phyloP scores from a whole-genome alignment of 2,113 vertebrate genomes.

The Sebastes schlegelii region DNA sequence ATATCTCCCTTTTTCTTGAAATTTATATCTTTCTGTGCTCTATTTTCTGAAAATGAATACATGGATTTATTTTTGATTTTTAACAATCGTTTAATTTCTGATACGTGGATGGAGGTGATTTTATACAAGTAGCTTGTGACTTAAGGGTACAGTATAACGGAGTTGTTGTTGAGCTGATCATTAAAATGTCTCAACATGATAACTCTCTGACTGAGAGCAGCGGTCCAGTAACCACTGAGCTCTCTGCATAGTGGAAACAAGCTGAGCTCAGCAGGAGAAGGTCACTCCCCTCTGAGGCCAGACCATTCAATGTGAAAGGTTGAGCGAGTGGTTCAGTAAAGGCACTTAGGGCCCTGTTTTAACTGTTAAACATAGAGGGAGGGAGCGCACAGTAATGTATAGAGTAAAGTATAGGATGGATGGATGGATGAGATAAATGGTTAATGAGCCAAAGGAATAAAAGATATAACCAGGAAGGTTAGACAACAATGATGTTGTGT shows the following conservation, averaged over 20 bases:
- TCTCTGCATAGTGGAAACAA: conserved; percentile 17
- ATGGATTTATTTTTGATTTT: neutral
- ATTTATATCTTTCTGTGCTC: neutral
- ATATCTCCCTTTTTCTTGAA: neutral
- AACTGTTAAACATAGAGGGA: conserved; percentile 33
- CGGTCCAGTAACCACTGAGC: conserved; percentile 14
- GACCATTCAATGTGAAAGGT: conserved; percentile 12
- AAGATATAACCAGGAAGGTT: conserved; percentile 17
- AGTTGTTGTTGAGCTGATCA: conserved; percentile 11
- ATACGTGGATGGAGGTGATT: neutral
- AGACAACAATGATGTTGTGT: neutral
- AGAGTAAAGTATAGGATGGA: conserved; percentile 17
- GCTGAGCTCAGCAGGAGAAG: conserved; percentile 55
- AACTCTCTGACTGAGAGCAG: conserved; percentile 2
- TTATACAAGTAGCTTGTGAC: neutral
- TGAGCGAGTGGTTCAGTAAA: conserved; percentile 26
- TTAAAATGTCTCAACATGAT: conserved; percentile 20
- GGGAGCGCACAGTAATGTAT: neutral
- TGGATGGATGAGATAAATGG: conserved; percentile 25
- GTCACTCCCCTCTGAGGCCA: conserved; percentile 15
- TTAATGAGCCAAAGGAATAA: conserved; percentile 27
- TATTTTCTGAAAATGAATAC: neutral
- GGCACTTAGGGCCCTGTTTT: conserved; percentile 45
- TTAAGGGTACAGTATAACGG: neutral
- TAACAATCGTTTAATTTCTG: neutral